Evolutionary conservation across 2,797 vertebrate species (phyloP).

Genomic region (Tauraco hartlaubi): DNA sequence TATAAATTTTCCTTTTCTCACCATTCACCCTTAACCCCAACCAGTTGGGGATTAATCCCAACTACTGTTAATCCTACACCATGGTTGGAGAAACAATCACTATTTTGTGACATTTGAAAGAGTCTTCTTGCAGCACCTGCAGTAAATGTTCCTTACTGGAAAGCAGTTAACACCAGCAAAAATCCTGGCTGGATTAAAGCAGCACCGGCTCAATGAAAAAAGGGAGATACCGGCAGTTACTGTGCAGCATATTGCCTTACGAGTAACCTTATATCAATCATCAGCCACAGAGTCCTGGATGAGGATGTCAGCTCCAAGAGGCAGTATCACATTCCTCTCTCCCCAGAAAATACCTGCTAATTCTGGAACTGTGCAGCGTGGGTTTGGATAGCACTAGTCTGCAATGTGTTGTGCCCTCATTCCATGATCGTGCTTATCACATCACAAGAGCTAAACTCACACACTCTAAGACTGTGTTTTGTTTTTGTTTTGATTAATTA

Average conservation of each 20-base stretch:
- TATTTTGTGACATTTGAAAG: not conserved
- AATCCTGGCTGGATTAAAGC: not conserved
- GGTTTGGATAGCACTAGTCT: not conserved
- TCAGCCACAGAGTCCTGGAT: not conserved
- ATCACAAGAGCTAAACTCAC: not conserved
- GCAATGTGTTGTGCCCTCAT: not conserved
- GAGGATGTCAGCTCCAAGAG: not conserved
- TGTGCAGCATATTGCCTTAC: not conserved
- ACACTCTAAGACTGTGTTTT: not conserved
- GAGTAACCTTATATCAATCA: not conserved
- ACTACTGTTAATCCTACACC: not conserved
- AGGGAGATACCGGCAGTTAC: not conserved
- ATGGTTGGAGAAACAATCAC: not conserved
- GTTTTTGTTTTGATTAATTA: slow-evolving; percentile 38
- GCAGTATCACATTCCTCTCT: not conserved
- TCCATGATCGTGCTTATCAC: not conserved
- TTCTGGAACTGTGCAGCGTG: not conserved
- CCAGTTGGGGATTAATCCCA: not conserved
- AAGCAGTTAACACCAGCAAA: not conserved
- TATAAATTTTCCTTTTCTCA: not conserved
- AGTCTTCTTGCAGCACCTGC: not conserved
- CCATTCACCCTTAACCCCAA: not conserved
- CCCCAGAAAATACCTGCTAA: not conserved
- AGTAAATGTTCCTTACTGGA: not conserved
- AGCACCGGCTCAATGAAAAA: not conserved